Evolutionary conservation across 1,140 invertebrate species (phyloP), one percentile per base, ranked within the genome.

Genomic region (Phymastichus coffea): DNA sequence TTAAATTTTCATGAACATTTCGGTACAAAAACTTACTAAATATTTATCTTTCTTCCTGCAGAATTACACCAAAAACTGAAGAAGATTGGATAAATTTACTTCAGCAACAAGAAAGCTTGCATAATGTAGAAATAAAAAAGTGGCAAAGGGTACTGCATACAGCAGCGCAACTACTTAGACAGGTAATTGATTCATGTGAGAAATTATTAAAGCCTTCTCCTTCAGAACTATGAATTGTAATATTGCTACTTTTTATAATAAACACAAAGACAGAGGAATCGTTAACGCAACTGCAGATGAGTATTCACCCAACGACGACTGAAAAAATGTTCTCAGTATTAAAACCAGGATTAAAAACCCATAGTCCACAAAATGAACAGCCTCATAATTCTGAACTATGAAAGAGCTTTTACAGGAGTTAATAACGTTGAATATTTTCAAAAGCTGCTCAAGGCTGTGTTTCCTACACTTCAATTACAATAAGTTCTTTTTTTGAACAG

Each of bases 51-150:
- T n/a, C n/a, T n/a, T n/a, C n/a, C n/a, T n/a, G n/a, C 46, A 86
- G 83, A 60, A 80, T 81, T 64, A 80, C 83, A 19, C 87, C 87
- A 46, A 83, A 86, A 66, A 83, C 84, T 59, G 85, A 88, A 73
- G 87, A 91, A 68, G 88, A 91, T 69, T 92, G 90, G 90, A 81
- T 89, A 37, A 77, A 83, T 62, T 75, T 91, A 47, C 76, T 93
- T 40, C 87, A 90, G 69, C 84, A 88, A 46, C 91, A 93, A 79
- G 85, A 91, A 75, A 80, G 80, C 26, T 79, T 90, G 25, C 90
- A 93, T 78, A 84, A 88, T 40, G 79, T 84, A 38, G 90, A 93
- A 75, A 81, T 92, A 67, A 83, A 86, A 47, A 87, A 87, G 66
- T 94, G 91, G 91, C 84, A 88, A 67, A 84, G 85, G 66, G 85